These are phyloP conservation scores for Trinorchestia longiramus DNA, from an alignment of 1,140 invertebrate genomes.

Conservation along the genomic window DNA sequence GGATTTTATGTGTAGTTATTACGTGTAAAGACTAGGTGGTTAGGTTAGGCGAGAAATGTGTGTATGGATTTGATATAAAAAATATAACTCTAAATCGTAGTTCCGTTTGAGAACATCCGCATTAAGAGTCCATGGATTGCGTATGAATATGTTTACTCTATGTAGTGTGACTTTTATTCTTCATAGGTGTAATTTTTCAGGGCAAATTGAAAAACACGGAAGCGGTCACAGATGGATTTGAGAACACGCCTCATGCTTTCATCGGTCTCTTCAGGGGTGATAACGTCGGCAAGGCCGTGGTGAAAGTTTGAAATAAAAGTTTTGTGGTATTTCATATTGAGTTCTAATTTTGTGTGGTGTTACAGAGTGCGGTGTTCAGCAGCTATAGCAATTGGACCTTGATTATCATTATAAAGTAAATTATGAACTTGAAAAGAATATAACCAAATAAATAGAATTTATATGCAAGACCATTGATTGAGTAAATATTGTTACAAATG, in stretches of 20 bases:
- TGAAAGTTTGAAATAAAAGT: slow-evolving; percentile 71
- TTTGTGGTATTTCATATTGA: background rate
- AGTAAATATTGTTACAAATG: too few species aligned
- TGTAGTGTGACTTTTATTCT: background rate
- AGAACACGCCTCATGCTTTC: slow-evolving; percentile 77
- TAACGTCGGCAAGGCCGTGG: slow-evolving; percentile 77
- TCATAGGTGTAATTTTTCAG: slow-evolving; percentile 50
- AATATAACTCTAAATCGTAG: background rate
- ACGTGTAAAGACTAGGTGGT: too few species aligned
- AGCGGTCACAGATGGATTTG: slow-evolving; percentile 76
- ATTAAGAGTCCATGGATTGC: background rate
- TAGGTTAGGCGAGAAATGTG: background rate
- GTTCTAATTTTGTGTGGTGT: background rate
- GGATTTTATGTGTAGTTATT: background rate
- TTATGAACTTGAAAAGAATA: background rate
- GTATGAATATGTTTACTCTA: background rate
- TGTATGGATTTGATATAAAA: background rate
- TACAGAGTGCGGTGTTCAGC: background rate
- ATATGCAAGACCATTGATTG: background rate
- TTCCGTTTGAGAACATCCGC: background rate
- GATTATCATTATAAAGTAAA: background rate
- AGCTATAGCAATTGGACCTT: background rate
- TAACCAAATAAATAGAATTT: background rate
- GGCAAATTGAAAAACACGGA: slow-evolving; percentile 76
- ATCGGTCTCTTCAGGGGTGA: slow-evolving; percentile 75